Evolutionary conservation across 2,113 vertebrate species (phyloP), one percentile per base, ranked within the genome.

Genomic region (Cinclus mexicanus): DNA sequence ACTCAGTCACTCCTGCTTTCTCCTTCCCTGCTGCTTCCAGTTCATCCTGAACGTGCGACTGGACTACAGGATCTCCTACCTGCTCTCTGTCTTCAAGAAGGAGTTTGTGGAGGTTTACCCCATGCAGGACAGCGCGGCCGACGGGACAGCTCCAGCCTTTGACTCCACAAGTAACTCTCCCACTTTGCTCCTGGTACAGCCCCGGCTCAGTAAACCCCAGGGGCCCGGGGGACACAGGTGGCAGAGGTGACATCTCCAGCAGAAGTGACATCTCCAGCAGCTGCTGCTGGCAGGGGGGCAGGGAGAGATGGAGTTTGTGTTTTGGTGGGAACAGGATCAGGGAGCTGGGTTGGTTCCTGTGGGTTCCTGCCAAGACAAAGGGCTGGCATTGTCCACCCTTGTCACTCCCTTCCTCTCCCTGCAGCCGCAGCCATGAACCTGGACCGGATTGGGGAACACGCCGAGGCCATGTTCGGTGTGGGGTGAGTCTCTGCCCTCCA

Each of bases 11-110:
- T 42, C 47, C 18, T 63, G 17, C 25, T 94, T 81, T 76, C 24
- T 75, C 59, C 47, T 87, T 80, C 67, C 46, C 61, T n/a, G 2
- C 57, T 49, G 70, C 70, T 93, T 11, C 11, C 97, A 99, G 99
- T 99, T 99, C 97, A 99, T 99, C 97, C 98, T 99, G 81, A 99
- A 99, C 0, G 99, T 99, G 24, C 98, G 99, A 11, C 97, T 99
- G 96, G 99, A 99, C 97, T 99, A 99, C 96, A 99, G 99, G 57
- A 98, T 99, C 67, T 99, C 99, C 92, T 99, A 99, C 97, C 97
- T 99, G 95, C 98, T 99, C 31, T 99, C 99, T 0, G 98, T 99
- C 71, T 99, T 99, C 92, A 99, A 99, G 98, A 99, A 99, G 97
- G 99, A 99, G 97, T 99, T 99, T 96, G 99, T 99, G 87, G 99